A percentile compares a stretch with the other conserved stretches of the same genome.
Evolutionary conservation across 2,113 vertebrate genomes (phyloP).

Genomic region (Probosciger aterrimus): DNA sequence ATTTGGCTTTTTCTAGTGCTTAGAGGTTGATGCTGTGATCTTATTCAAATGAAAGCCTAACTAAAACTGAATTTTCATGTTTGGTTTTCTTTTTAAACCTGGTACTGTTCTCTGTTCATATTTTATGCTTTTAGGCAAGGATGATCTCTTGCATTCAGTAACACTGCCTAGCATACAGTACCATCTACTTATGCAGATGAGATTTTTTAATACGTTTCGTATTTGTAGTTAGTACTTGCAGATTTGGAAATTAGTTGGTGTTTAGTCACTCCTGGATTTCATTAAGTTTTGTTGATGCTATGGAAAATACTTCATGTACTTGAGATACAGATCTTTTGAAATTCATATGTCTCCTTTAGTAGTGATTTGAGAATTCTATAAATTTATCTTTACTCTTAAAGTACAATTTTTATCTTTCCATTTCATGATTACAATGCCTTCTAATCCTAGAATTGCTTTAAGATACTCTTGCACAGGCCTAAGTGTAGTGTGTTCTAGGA

Average conservation of each 20-base stretch:
- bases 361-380: neutral
- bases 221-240: neutral
- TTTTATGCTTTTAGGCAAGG: neutral
- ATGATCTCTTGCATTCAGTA: neutral
- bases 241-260: neutral
- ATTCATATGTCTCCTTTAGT: neutral
- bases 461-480: neutral
- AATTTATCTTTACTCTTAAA: neutral
- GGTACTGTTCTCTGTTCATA: neutral
- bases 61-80: neutral
- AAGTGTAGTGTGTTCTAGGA: neutral
- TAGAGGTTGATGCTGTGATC: neutral
- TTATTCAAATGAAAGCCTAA: neutral
- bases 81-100: neutral
- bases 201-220: neutral
- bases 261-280: neutral
- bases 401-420: neutral
- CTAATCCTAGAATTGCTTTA: neutral
- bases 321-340: neutral
- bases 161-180: neutral
- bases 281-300: neutral
- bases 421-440: neutral
- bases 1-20: neutral
- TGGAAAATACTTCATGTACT: neutral
- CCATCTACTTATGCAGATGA: neutral